phyloP scores from a whole-genome alignment of 2,797 vertebrate species.

The Podarcis siculus region DNA sequence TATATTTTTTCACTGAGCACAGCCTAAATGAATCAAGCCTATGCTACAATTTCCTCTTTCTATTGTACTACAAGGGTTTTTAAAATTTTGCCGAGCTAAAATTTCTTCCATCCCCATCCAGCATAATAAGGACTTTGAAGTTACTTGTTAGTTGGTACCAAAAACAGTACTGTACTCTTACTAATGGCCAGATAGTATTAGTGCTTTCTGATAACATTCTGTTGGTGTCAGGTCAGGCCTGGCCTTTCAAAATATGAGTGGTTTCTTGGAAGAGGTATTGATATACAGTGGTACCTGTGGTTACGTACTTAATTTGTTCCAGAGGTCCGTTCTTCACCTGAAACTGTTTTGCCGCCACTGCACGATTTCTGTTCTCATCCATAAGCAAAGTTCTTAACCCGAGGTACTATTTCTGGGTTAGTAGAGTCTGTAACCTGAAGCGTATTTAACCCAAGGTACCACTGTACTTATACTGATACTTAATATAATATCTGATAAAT shows the following conservation, averaged over 20 bases:
- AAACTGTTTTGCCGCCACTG: too few relatives aligned
- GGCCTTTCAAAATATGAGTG: neutral
- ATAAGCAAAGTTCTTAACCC: too few relatives aligned
- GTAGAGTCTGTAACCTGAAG: too few relatives aligned
- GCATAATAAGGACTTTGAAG: neutral
- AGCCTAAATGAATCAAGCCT: neutral
- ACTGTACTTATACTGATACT: too few relatives aligned
- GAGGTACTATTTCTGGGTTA: too few relatives aligned
- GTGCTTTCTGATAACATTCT: neutral
- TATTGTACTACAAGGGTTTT: neutral
- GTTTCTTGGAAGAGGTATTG: conserved; percentile 9
- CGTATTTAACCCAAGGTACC: too few relatives aligned
- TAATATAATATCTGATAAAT: too few relatives aligned
- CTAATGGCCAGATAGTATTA: neutral
- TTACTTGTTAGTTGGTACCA: neutral
- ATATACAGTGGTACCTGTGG: too few relatives aligned
- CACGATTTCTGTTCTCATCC: too few relatives aligned
- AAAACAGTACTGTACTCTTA: neutral
- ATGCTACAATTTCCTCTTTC: neutral
- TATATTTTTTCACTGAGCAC: neutral
- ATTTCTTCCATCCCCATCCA: neutral
- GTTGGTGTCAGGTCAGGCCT: neutral
- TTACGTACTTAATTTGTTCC: too few relatives aligned
- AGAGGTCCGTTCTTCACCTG: too few relatives aligned
- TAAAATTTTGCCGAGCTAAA: neutral